Evolutionary conservation across 1,140 invertebrate species (phyloP).

Genomic region (Calycopis cecrops): DNA sequence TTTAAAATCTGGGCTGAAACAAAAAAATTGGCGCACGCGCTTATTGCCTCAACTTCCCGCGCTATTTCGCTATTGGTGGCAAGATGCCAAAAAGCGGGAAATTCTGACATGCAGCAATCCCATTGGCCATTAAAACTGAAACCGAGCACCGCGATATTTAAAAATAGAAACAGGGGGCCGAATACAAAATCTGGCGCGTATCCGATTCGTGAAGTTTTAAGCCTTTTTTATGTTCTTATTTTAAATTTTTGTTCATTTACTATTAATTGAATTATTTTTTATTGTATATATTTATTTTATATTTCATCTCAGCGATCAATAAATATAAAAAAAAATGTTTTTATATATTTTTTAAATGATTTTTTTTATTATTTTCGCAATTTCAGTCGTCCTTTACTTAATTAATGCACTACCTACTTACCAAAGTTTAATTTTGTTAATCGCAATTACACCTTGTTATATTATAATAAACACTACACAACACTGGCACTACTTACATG

Average conservation of each 20-base stretch:
- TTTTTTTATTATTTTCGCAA: too few relatives aligned
- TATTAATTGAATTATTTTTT: slow-evolving; percentile 6
- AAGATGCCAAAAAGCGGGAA: slow-evolving; percentile 65
- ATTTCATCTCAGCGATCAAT: too few relatives aligned
- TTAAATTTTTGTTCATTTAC: slow-evolving; percentile 1
- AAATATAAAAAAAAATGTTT: too few relatives aligned
- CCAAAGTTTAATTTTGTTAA: slow-evolving; percentile 18
- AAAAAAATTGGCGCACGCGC: slow-evolving; percentile 34
- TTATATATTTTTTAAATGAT: too few relatives aligned
- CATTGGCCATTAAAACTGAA: slow-evolving; percentile 58
- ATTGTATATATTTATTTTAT: slow-evolving; percentile 4
- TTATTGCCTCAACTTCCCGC: slow-evolving; percentile 45
- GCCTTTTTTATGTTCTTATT: slow-evolving; percentile 6
- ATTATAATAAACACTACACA: slow-evolving; percentile 49
- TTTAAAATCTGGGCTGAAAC: slow-evolving; percentile 3
- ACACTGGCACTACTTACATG: slow-evolving; percentile 71
- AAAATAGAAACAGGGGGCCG: slow-evolving; percentile 61
- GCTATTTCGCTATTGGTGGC: slow-evolving; percentile 58
- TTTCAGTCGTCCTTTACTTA: too few relatives aligned
- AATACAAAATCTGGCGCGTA: slow-evolving; percentile 44
- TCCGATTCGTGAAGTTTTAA: slow-evolving; percentile 27
- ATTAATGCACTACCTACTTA: slow-evolving; percentile 33
- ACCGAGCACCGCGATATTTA: slow-evolving; percentile 73
- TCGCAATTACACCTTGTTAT: slow-evolving; percentile 43
- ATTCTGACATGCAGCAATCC: slow-evolving; percentile 36